phyloP scores from a whole-genome alignment of 2,113 vertebrate species.

The Irena cyanogastra region DNA sequence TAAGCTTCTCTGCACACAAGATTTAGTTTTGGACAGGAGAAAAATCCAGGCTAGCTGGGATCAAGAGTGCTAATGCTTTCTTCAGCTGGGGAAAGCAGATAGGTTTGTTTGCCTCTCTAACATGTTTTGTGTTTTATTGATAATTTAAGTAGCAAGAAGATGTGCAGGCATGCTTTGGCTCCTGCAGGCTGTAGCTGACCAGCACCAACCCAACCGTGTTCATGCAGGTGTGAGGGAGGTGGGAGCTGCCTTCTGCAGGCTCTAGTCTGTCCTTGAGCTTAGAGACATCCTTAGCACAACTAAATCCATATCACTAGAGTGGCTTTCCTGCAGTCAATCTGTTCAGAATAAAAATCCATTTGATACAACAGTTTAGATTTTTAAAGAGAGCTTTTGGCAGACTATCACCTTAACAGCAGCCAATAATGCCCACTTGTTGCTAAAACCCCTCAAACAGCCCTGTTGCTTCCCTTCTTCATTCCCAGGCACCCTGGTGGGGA shows the following conservation, averaged over 20 bases:
- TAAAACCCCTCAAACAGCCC: neutral
- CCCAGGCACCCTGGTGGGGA: conserved; percentile 82
- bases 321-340: neutral
- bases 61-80: neutral
- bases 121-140: neutral
- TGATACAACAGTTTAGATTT: neutral
- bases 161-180: neutral
- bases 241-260: neutral
- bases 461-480: neutral
- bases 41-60: neutral
- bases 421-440: neutral
- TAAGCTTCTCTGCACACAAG: neutral
- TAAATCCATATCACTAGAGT: neutral
- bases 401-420: neutral
- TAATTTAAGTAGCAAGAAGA: neutral
- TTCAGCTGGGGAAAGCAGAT: neutral
- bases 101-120: neutral
- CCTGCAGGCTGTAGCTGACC: neutral
- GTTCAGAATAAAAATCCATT: neutral
- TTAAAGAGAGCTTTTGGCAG: neutral
- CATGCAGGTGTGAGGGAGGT: neutral
- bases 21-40: neutral
- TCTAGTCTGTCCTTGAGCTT: neutral
- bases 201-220: neutral
- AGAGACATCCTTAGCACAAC: neutral